A percentile compares a stretch with the other conserved stretches of the same genome.
phyloP scores from a whole-genome alignment of 2,113 vertebrate species.

The Pitta sordida region DNA sequence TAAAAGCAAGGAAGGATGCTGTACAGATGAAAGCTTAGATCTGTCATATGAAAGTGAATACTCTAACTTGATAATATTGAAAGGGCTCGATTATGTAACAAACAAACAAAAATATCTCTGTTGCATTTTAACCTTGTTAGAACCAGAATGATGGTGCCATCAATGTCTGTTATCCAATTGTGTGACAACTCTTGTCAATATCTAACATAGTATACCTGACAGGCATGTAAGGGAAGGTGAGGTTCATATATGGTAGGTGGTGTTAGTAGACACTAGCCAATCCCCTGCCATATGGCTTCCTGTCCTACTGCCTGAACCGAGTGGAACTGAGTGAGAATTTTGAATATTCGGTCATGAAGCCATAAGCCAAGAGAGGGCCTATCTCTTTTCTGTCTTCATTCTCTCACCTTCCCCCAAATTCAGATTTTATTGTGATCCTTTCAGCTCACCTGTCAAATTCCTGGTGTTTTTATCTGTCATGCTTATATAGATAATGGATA shows the following conservation, averaged over 20 bases:
- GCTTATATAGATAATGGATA: not conserved
- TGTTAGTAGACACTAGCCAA: not conserved
- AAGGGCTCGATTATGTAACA: not conserved
- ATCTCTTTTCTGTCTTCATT: not conserved
- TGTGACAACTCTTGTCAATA: not conserved
- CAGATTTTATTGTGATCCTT: not conserved
- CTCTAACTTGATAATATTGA: not conserved
- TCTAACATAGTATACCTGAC: not conserved
- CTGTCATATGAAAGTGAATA: not conserved
- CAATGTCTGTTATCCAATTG: not conserved
- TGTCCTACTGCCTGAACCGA: not conserved
- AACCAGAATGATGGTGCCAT: not conserved
- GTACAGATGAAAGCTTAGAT: not conserved
- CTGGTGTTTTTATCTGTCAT: not conserved
- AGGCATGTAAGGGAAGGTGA: not conserved
- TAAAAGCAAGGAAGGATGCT: not conserved
- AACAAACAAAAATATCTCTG: not conserved
- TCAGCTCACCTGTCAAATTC: not conserved
- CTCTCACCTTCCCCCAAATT: not conserved
- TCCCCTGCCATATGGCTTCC: not conserved
- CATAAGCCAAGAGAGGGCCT: not conserved
- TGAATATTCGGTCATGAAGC: not conserved
- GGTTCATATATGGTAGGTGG: not conserved
- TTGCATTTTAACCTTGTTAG: not conserved
- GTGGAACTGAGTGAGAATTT: not conserved